phyloP scores from a whole-genome alignment of 2,113 vertebrate genomes.

The Oryzias curvinotus region DNA sequence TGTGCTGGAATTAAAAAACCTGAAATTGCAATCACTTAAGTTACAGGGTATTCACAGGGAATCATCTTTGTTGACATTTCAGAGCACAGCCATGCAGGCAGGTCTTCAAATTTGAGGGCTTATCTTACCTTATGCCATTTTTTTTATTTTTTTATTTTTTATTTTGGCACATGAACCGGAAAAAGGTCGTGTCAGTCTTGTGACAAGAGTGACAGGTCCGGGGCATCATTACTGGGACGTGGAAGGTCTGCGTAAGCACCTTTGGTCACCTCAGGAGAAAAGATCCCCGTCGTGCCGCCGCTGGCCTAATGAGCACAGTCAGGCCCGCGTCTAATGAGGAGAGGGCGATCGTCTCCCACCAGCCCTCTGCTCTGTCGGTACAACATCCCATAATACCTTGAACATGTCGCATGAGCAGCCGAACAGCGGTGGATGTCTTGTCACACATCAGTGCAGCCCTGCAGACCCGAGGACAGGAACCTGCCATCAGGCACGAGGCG shows the following conservation, averaged over 20 bases:
- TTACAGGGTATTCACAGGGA: constrained; percentile 21
- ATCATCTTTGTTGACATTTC: constrained; percentile 9
- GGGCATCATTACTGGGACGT: constrained; percentile 68
- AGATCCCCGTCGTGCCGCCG: constrained; percentile 45
- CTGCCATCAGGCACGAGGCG: constrained; percentile 5
- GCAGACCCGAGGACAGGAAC: background rate
- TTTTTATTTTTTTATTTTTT: constrained; percentile 24
- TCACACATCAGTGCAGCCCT: constrained; percentile 30
- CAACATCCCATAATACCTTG: constrained; percentile 55
- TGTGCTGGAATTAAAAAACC: constrained; percentile 59
- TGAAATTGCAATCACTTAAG: constrained; percentile 38
- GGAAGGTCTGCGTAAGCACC: constrained; percentile 65
- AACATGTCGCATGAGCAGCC: constrained; percentile 22
- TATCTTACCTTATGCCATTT: constrained; percentile 34
- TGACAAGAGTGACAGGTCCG: constrained; percentile 62
- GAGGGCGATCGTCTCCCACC: constrained; percentile 52
- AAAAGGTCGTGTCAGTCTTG: constrained; percentile 64
- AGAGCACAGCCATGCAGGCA: constrained; percentile 3
- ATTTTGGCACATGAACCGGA: constrained; percentile 23
- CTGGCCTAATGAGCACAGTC: constrained; percentile 65
- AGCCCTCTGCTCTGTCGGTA: constrained; percentile 42
- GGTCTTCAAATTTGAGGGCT: constrained; percentile 17
- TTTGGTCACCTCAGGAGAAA: constrained; percentile 70
- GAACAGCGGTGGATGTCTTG: constrained; percentile 37
- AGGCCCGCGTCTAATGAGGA: constrained; percentile 61